These are phyloP conservation scores for Ruditapes philippinarum DNA, from an alignment of 1,140 invertebrate genomes.

Conservation along the genomic window DNA sequence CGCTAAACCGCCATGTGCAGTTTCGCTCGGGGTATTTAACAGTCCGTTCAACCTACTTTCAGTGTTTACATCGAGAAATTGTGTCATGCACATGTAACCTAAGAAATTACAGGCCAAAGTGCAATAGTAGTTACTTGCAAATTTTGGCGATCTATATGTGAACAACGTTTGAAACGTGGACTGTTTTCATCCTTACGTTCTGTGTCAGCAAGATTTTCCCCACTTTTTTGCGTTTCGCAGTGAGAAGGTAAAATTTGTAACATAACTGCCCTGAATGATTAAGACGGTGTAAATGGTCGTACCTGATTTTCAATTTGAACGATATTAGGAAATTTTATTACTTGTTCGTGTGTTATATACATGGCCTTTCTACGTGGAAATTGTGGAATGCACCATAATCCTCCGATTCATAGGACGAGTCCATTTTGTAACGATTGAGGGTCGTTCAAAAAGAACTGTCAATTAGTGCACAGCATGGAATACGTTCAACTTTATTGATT, in stretches of 20 bases:
- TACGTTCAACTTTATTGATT: too few relatives aligned
- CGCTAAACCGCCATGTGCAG: constrained; percentile 61
- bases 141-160: not conserved
- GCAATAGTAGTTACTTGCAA: constrained; percentile 2
- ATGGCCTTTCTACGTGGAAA: constrained; percentile 39
- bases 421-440: constrained; percentile 35
- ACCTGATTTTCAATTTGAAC: too few relatives aligned
- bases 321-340: too few relatives aligned
- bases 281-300: too few relatives aligned
- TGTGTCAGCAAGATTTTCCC: constrained; percentile 8
- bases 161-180: not conserved
- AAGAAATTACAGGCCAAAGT: not conserved
- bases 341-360: not conserved
- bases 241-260: too few relatives aligned
- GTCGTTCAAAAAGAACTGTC: constrained; percentile 15
- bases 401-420: constrained; percentile 52
- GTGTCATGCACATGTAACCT: constrained; percentile 62
- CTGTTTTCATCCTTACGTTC: not conserved
- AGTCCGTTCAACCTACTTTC: constrained; percentile 62
- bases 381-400: constrained; percentile 55
- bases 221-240: not conserved
- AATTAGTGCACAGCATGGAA: too few relatives aligned
- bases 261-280: too few relatives aligned
- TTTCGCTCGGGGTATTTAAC: constrained; percentile 62
- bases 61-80: constrained; percentile 63